Percentiles rank a stretch among this genome's conserved stretches.
phyloP scores from a whole-genome alignment of 2,113 vertebrate genomes.

The Gobius niger region DNA sequence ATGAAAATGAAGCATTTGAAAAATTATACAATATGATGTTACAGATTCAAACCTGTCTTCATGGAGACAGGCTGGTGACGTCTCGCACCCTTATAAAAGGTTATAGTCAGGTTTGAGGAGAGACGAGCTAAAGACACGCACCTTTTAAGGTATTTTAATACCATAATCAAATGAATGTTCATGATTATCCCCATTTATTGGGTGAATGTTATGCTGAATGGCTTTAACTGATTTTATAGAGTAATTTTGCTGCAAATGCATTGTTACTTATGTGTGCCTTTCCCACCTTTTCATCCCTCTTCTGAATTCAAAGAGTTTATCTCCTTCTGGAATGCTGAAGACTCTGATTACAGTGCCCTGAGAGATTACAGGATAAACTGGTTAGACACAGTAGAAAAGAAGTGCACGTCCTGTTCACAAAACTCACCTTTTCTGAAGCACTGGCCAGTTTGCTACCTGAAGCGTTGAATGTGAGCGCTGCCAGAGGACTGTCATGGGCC shows the following conservation, averaged over 20 bases:
- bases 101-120: no score
- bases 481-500: conserved; percentile 88
- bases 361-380: conserved; percentile 12
- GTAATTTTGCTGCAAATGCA: not conserved
- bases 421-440: conserved; percentile 87
- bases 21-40: no score
- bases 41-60: no score
- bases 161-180: no score
- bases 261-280: not conserved
- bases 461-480: conserved; percentile 88
- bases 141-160: no score
- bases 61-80: no score
- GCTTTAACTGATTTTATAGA: no score
- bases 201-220: no score
- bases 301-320: conserved; percentile 90
- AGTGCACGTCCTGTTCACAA: not conserved
- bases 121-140: no score
- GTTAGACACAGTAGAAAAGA: not conserved
- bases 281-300: conserved; percentile 92
- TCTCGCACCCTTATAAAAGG: no score
- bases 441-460: conserved; percentile 88
- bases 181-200: no score
- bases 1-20: no score
- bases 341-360: conserved; percentile 96
- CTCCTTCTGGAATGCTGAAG: conserved; percentile 89